These are phyloP conservation scores for Acipenser ruthenus DNA, from an alignment of 2,797 vertebrate genomes.

Conservation along the genomic window DNA sequence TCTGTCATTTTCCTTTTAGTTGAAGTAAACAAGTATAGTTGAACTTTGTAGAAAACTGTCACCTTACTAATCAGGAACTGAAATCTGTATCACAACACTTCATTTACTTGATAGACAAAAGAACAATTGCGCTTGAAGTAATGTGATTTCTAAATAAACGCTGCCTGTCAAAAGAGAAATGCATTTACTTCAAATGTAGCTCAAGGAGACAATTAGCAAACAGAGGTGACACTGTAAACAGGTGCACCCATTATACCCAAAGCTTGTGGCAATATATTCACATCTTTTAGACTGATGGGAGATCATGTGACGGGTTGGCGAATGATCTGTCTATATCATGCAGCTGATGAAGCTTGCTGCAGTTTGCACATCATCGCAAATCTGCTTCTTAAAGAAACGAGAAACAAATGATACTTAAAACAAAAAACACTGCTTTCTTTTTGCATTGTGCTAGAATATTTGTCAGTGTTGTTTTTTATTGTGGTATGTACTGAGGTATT, in stretches of 20 bases:
- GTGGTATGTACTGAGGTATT: conserved; percentile 31
- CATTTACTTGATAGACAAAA: conserved; percentile 83
- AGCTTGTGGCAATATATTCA: conserved; percentile 93
- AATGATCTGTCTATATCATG: conserved; percentile 85
- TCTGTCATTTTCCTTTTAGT: conserved; percentile 69
- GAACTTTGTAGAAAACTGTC: conserved; percentile 76
- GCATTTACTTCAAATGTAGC: conserved; percentile 89
- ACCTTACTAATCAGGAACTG: conserved; percentile 82
- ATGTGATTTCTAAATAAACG: conserved; percentile 93
- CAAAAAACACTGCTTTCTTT: conserved; percentile 40
- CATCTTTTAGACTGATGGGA: conserved; percentile 85
- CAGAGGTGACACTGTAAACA: conserved; percentile 98
- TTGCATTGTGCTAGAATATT: conserved; percentile 49
- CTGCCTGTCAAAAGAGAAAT: conserved; percentile 85
- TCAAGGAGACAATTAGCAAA: conserved; percentile 98
- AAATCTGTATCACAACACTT: conserved; percentile 83
- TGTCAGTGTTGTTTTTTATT: conserved; percentile 56
- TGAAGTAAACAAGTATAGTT: conserved; percentile 73
- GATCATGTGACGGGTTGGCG: conserved; percentile 83
- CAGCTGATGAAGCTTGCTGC: conserved; percentile 76
- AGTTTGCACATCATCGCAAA: conserved; percentile 71
- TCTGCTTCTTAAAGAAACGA: conserved; percentile 67
- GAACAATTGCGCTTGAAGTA: conserved; percentile 86
- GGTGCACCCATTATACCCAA: conserved; percentile 96
- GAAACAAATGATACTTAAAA: conserved; percentile 53